Percentiles rank a stretch among this genome's conserved stretches.
These are phyloP conservation scores for Noctua janthe DNA, from an alignment of 2,888 invertebrate genomes.

Conservation along the genomic window DNA sequence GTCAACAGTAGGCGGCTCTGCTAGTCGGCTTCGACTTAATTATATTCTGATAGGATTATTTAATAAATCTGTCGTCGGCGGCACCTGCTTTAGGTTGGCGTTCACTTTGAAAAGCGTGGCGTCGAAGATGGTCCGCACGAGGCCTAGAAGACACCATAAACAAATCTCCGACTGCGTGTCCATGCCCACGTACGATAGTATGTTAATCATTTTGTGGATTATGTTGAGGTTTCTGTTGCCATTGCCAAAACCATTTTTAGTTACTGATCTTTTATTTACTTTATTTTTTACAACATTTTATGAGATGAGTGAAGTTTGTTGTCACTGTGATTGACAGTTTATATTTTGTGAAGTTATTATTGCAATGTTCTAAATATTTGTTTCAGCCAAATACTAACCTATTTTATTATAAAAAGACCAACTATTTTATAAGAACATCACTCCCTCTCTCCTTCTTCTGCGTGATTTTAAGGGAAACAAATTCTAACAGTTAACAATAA, in stretches of 20 bases:
- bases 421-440: not conserved
- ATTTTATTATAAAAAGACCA: not conserved
- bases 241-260: conserved; percentile 46
- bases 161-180: conserved; percentile 88
- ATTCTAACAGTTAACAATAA: not conserved
- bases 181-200: conserved; percentile 86
- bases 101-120: conserved; percentile 90
- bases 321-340: conserved; percentile 19
- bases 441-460: not conserved
- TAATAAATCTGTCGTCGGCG: conserved; percentile 61
- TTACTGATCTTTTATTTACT: conserved; percentile 33
- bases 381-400: conserved; percentile 40
- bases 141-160: conserved; percentile 88
- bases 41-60: conserved; percentile 45
- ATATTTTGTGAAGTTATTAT: too few species aligned
- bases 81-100: conserved; percentile 88
- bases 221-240: conserved; percentile 24
- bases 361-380: not conserved
- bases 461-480: not conserved
- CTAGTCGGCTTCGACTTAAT: conserved; percentile 30
- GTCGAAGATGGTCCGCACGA: conserved; percentile 88
- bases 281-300: conserved; percentile 40
- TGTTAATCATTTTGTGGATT: conserved; percentile 79
- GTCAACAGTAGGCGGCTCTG: conserved; percentile 31
- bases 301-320: conserved; percentile 30